Evolutionary conservation across 2,113 vertebrate species (phyloP), one percentile per base, ranked within the genome.

Genomic region (Cyanistes caeruleus): DNA sequence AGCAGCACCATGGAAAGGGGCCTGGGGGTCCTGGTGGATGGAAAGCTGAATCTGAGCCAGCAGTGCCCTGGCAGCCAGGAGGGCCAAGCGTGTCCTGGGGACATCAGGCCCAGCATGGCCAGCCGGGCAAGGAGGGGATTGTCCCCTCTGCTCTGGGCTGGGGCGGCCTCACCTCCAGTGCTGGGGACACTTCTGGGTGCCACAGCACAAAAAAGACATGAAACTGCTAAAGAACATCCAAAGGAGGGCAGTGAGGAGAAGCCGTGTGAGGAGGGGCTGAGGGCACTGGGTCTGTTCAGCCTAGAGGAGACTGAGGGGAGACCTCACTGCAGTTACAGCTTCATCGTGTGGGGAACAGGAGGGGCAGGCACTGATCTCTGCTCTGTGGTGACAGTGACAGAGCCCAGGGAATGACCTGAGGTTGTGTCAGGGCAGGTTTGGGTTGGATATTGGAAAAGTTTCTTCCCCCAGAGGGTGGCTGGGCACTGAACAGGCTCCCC

Each of bases 401-500:
- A 6, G 46, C 12, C 6, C 0, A n/a, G n/a, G n/a, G 28, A 58
- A 41, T 9, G 27, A 44, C 52, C 60, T 89, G 44, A 13, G 20
- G 8, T 0, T 59, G 11, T 27, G 22, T 58, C 51, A 58, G 51
- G 44, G 9, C 1, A 58, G 10, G 27, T 31, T 65, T 44, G 20
- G 3, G 6, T 16, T 52, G 23, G 18, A 1, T 39, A 25, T 33
- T 2, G 35, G 10, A 46, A 28, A 59, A 46, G 4, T 0, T 30
- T 52, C 19, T 20, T 65, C 13, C 0, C 1, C 0, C 33, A 65
- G 5, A 58, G 15, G 10, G 4, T 44, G 52, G 0, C 0, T 81
- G 44, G 11, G 33, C 12, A 20, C 59, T 64, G 37, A 7, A n/a
- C 13, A 39, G 56, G 37, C 13, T 82, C 19, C 15, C 5, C 33